Conservation (phyloP, 2,888 invertebrate genomes). For the Trichopoda pennipes region DNA sequence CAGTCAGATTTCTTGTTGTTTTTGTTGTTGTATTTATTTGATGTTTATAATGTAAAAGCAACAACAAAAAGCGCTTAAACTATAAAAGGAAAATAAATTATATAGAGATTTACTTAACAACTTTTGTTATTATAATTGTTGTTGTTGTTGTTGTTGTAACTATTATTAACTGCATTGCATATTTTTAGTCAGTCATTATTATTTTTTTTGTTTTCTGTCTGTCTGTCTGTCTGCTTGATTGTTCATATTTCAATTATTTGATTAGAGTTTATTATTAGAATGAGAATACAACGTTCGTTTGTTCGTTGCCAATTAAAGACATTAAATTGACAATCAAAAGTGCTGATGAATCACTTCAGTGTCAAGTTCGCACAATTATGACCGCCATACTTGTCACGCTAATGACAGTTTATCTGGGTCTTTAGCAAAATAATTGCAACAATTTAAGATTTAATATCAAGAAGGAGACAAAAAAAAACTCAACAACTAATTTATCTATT, state of each 20-base stretch:
- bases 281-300: conserved; percentile 22
- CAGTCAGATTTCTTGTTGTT: neutral
- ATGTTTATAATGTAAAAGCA: conserved; percentile 1
- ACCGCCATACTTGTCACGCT: conserved; percentile 69
- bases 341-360: conserved; percentile 70
- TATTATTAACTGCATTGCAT: conserved; percentile 61
- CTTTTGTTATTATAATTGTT: conserved; percentile 13
- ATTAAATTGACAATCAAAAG: conserved; percentile 66
- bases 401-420: conserved; percentile 62
- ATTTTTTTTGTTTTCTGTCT: conserved; percentile 2
- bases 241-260: conserved; percentile 35
- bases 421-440: conserved; percentile 25
- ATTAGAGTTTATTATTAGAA: conserved; percentile 50
- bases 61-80: conserved; percentile 48
- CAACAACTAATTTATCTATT: conserved; percentile 16
- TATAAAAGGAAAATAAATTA: conserved; percentile 63
- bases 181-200: conserved; percentile 48
- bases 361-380: conserved; percentile 70
- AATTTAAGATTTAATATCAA: conserved; percentile 14
- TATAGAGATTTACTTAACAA: conserved; percentile 56
- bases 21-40: neutral
- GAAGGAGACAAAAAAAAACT: conserved; percentile 1
- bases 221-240: neutral
- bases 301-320: conserved; percentile 65
- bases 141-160: conserved; percentile 25